Evolutionary conservation across 2,113 vertebrate genomes (phyloP), one percentile per base, ranked within the genome.

Genomic region (Mixornis gularis): DNA sequence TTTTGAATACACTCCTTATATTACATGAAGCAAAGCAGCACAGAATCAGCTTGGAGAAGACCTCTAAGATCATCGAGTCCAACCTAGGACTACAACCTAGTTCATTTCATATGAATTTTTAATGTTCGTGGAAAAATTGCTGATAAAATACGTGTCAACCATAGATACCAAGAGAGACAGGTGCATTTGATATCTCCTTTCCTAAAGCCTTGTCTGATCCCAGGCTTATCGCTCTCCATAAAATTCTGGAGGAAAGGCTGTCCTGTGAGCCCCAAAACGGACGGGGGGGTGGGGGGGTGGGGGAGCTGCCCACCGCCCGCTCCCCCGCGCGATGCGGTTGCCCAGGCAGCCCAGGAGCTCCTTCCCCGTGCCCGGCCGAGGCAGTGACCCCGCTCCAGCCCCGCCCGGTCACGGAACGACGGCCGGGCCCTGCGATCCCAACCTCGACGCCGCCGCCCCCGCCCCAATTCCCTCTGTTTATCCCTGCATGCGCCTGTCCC

Each of bases 401-500:
- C 51, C 20, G 25, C 20, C 4, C 8, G 55, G 16, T 7, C 4
- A 7, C 17, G 4, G 18, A 16, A 0, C 5, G 3, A 0, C 18
- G 5, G 6, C 11, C 5, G 2, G 3, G 4, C 22, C 32, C 46
- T 0, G 17, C 44, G 4, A 58, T 5, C 38, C 5, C 46, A 1
- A 25, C 0, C 8, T 1, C 16, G 3, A 10, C 22, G 5, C 32
- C 53, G 2, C 27, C 32, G 9, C 52, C 62, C 64, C 65, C 56
- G 56, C 56, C 84, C 74, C 65, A 64, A 72, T 44, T 65, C 59
- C 44, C 52, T 74, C 85, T 84, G 90, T 94, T 95, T 95, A 96
- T 77, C 83, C 85, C 92, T 87, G 73, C 90, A 93, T 81, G 92
- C 91, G 94, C n/a, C 65, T 3, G 76, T 15, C 83, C 81, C 90